phyloP scores from a whole-genome alignment of 2,888 invertebrate genomes.

The Anticlea derivata region DNA sequence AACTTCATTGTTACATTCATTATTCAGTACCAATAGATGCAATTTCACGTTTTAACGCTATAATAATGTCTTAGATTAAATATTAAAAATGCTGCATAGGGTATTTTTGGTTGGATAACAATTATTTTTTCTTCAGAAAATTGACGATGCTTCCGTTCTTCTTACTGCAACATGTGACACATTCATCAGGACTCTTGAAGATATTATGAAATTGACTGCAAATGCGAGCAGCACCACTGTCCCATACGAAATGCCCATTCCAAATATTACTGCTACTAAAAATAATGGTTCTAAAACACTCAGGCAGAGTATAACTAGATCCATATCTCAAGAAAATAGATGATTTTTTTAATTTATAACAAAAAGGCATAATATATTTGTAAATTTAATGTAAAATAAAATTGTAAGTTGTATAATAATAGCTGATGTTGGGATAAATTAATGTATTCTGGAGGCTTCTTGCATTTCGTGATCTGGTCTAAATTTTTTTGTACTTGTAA shows the following conservation, averaged over 20 bases:
- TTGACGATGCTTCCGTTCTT: conserved; percentile 89
- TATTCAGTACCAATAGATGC: no score
- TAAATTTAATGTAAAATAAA: conserved; percentile 6
- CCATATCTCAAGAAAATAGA: conserved; percentile 77
- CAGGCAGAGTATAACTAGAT: conserved; percentile 63
- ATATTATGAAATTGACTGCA: conserved; percentile 87
- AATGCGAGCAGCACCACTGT: conserved; percentile 47
- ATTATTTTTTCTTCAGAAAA: conserved; percentile 81
- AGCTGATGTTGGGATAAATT: neutral
- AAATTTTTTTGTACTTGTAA: no score
- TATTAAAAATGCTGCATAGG: no score
- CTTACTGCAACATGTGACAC: conserved; percentile 92
- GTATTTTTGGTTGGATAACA: no score
- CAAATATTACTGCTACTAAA: conserved; percentile 54
- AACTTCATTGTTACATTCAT: no score
- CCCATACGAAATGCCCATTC: conserved; percentile 66
- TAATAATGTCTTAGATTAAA: no score
- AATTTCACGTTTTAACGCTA: no score
- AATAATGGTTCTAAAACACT: conserved; percentile 54
- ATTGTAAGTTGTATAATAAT: conserved; percentile 1
- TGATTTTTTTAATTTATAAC: conserved; percentile 43
- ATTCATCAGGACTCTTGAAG: conserved; percentile 91
- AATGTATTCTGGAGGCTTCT: neutral
- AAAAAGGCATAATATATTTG: conserved; percentile 15
- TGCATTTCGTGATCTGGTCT: no score